A percentile compares a stretch with the other conserved stretches of the same genome.
These are phyloP conservation scores for Laticauda laticaudata DNA, from an alignment of 2,113 vertebrate species.

Conservation along the genomic window DNA sequence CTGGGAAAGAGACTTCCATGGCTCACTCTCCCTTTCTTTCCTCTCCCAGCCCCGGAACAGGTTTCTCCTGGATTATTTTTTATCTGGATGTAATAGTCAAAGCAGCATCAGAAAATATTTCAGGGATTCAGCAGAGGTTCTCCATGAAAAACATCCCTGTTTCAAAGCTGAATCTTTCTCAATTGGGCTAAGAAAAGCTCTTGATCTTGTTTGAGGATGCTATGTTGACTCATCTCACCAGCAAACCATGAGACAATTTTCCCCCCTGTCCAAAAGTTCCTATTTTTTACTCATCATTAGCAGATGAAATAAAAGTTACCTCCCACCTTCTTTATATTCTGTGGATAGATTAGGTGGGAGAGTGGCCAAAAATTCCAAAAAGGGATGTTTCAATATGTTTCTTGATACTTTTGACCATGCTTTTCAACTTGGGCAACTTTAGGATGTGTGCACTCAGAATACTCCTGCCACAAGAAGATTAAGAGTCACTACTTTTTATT, in stretches of 20 bases:
- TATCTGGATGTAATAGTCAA: not conserved
- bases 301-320: not conserved
- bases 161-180: not conserved
- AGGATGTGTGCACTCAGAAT: not conserved
- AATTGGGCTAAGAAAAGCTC: not conserved
- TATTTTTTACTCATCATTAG: not conserved
- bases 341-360: not conserved
- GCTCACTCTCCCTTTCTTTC: not conserved
- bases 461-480: not conserved
- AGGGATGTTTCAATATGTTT: not conserved
- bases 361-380: not conserved
- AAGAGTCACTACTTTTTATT: not conserved
- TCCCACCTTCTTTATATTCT: not conserved
- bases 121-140: not conserved
- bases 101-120: not conserved
- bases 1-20: fast-evolving
- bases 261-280: not conserved
- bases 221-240: not conserved
- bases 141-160: not conserved
- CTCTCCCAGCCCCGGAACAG: not conserved
- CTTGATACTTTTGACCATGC: not conserved
- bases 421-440: not conserved
- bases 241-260: not conserved
- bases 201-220: not conserved
- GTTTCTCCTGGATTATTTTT: not conserved